Evolutionary conservation across 2,113 vertebrate species (phyloP).

Genomic region (Arothron firmamentum): DNA sequence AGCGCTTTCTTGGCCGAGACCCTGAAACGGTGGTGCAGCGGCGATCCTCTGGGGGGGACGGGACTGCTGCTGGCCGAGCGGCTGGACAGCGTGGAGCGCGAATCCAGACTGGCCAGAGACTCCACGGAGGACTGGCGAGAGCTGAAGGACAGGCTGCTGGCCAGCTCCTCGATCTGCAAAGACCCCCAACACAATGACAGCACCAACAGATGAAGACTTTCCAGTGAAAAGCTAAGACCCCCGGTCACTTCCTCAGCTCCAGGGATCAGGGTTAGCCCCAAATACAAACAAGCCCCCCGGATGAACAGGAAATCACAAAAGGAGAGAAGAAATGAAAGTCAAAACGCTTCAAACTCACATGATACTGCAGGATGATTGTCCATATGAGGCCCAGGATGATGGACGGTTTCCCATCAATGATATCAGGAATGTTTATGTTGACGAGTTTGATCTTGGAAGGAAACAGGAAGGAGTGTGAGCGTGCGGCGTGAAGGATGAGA

Average conservation of each 20-base stretch:
- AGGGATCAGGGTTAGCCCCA: no score
- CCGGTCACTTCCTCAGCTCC: no score
- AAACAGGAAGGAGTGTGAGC: slow-evolving; percentile 1
- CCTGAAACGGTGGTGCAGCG: slow-evolving; percentile 80
- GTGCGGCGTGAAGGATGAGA: background rate
- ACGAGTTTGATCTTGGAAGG: slow-evolving; percentile 87
- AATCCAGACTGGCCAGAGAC: slow-evolving; percentile 67
- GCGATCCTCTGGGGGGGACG: slow-evolving; percentile 71
- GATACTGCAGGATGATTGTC: slow-evolving; percentile 95
- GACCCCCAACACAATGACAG: background rate
- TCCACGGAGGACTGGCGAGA: slow-evolving; percentile 80
- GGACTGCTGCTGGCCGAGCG: slow-evolving; percentile 76
- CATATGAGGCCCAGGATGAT: slow-evolving; percentile 96
- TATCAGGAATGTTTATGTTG: slow-evolving; percentile 95
- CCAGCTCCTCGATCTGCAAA: slow-evolving; percentile 87
- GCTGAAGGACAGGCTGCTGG: slow-evolving; percentile 78
- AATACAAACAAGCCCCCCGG: no score
- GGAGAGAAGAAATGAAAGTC: background rate
- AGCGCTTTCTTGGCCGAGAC: slow-evolving; percentile 91
- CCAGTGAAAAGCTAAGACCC: background rate
- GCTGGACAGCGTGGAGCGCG: slow-evolving; percentile 75
- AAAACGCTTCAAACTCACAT: slow-evolving; percentile 77
- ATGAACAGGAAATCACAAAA: no score
- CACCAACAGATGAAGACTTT: no score
- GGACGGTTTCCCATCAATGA: slow-evolving; percentile 91